phyloP scores from a whole-genome alignment of 2,797 vertebrate genomes.

The Lemur catta region DNA sequence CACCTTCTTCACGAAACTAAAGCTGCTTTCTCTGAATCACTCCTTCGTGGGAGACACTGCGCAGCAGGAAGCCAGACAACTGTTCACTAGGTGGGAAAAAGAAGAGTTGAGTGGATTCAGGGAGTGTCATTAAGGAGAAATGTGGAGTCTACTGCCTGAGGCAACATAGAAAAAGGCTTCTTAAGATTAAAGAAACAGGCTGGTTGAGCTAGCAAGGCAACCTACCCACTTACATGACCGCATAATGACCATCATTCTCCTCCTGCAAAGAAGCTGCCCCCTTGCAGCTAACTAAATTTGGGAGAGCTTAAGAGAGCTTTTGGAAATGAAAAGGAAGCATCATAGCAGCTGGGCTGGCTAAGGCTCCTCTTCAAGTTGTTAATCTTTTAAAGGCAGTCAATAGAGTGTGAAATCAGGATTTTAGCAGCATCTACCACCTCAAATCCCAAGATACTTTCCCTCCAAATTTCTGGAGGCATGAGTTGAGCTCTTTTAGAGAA shows the following conservation, averaged over 20 bases:
- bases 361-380: neutral
- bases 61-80: neutral
- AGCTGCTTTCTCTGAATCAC: neutral
- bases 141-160: neutral
- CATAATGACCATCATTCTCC: neutral
- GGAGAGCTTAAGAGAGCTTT: neutral
- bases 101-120: neutral
- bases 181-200: neutral
- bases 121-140: neutral
- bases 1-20: neutral
- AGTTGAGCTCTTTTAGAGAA: neutral
- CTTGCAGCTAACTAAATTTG: neutral
- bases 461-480: neutral
- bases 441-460: neutral
- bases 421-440: constrained; percentile 4
- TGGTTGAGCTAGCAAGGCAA: neutral
- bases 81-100: neutral
- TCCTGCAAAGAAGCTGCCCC: neutral
- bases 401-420: neutral
- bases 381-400: neutral
- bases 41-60: neutral
- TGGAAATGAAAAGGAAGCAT: neutral
- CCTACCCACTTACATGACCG: neutral
- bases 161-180: neutral
- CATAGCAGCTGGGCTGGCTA: neutral